Evolutionary conservation across 2,888 invertebrate genomes (phyloP), one percentile per base, ranked within the genome.

Genomic region (Celastrina argiolus): DNA sequence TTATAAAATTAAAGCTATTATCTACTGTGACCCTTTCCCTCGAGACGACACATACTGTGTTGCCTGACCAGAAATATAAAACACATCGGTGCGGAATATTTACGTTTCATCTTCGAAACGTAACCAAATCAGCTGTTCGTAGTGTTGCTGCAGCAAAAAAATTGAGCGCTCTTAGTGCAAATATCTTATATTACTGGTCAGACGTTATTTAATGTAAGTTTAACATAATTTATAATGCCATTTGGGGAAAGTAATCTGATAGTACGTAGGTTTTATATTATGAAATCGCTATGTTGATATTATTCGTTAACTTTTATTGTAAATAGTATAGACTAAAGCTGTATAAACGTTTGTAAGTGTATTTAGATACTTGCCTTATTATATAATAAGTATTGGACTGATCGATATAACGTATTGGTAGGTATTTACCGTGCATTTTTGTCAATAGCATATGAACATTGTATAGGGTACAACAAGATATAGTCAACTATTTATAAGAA

Each of bases 341-440:
- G 76, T 78, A 77, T 77, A 78, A 74, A 78, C 64, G 71, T 72
- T 70, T 76, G 73, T 75, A 74, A 69, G 68, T 73, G 74, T 77
- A 74, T 76, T 76, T 86, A 87, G 81, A 78, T 83, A 86, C 88
- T 88, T 88, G 88, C 88, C 88, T 85, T 83, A 73, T 69, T 75
- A 76, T 84, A 84, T 78, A 78, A 80, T 77, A 81, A 78, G 79
- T 77, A 77, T 80, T 84, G 84, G 89, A 88, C 89, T 88, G 89
- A 88, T 84, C 84, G 83, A 81, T 86, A 83, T 84, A 72, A 83
- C 82, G 81, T 83, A 83, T 76, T 76, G 81, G 77, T 76, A 76
- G 75, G 71, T 76, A 75, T 73, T 82, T 80, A 78, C 76, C 77
- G 76, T 81, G 83, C 85, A 85, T 84, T 84, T 82, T 73, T 77